Base-by-base conservation (phyloP, 2,113 vertebrate species). In the Sinocyclocheilus maitianheensis region DNA sequence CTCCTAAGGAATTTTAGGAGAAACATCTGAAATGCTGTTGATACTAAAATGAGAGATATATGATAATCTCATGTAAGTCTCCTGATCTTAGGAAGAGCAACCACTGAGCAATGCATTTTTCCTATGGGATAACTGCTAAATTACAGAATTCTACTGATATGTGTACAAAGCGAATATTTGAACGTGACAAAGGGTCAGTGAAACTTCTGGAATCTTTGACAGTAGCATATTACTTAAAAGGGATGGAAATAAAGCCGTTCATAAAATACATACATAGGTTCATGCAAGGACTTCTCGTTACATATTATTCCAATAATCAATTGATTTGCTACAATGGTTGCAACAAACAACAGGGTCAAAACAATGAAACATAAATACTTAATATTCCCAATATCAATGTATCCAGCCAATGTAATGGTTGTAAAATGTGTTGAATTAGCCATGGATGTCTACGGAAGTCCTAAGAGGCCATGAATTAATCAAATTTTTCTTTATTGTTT, bases 201-300 rank as follows among this genome's bases (percentile, higher is more conserved):
- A 89, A 65, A 93, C 67, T 20, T 86, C 86, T 62, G 91, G 90
- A 12, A 37, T 85, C 3, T 87, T 81, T 1, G 87, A 77, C 16
- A n/a, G 16, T 26, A 90, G 12, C 22, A 94, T 71, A 40, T 91
- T 88, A 67, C 30, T 60, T 51, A 91, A 72, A 53, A 91, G n/a
- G n/a, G 81, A 83, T 16, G 91, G 90, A 18, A 88, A 85, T 51
- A 91, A 71, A n/a, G 83, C 85, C 87, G 26, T 91, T 87, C 89
- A 88, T 40, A 85, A 6, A 94, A 92, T 48, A 93, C 22, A 86
- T 91, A 94, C 93, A 94, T 93, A 4, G 92, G 94, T 43, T 94
- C 90, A 86, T 94, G 93, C 6, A 94, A 75, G 37, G 87, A 90
- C 20, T 90, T 90, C 78, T 89, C 91, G n/a, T 85, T 4, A 26